Conservation (phyloP, 2,888 invertebrate genomes). For the Mesodorylaimus sp. region DNA sequence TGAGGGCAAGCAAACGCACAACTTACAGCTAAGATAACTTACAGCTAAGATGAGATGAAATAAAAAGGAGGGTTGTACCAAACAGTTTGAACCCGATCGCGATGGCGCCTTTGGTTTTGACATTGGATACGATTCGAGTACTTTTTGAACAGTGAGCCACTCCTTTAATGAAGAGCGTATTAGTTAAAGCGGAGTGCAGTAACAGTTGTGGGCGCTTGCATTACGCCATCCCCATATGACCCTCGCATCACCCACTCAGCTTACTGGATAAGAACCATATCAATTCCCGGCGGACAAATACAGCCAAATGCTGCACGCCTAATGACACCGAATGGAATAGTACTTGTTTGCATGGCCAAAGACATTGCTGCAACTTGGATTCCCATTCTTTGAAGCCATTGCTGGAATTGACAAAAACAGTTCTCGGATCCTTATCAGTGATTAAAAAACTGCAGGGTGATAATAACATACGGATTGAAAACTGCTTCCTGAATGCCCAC, state of each 20-base stretch:
- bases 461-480: slow-evolving; percentile 39
- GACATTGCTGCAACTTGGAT: slow-evolving; percentile 61
- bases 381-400: slow-evolving; percentile 33
- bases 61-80: slow-evolving; percentile 81
- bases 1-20: no score
- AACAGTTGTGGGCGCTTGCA: no score
- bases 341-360: slow-evolving; percentile 69
- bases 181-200: no score
- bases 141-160: not conserved
- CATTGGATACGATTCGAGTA: slow-evolving; percentile 70
- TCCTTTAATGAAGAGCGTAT: not conserved
- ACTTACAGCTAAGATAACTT: slow-evolving; percentile 54
- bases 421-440: not conserved
- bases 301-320: slow-evolving; percentile 67
- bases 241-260: no score
- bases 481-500: slow-evolving; percentile 83
- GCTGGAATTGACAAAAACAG: slow-evolving; percentile 4
- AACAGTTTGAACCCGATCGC: slow-evolving; percentile 78
- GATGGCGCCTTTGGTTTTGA: slow-evolving; percentile 71
- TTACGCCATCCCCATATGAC: no score
- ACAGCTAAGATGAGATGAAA: slow-evolving; percentile 83
- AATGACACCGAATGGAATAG: slow-evolving; percentile 63
- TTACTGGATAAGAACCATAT: slow-evolving; percentile 78
- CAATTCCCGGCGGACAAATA: slow-evolving; percentile 72
- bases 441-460: not conserved